Conservation (phyloP, 2,113 vertebrate genomes). For the Equus przewalskii region DNA sequence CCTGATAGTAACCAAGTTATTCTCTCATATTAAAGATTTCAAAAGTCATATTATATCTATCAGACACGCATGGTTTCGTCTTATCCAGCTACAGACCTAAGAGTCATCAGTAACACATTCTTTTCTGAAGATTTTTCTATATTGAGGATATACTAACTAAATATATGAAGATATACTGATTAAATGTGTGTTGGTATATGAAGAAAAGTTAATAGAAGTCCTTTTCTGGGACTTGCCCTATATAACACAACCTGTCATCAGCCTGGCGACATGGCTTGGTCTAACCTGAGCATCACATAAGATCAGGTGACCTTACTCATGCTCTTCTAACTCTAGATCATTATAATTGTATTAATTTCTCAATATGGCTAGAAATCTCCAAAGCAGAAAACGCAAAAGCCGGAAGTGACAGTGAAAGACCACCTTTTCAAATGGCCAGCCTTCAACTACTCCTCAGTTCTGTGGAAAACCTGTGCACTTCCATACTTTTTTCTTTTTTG, state of each 20-base stretch:
- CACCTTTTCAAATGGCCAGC: background rate
- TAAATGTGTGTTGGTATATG: background rate
- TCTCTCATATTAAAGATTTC: background rate
- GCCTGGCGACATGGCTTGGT: background rate
- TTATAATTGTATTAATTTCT: background rate
- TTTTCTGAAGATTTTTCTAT: background rate
- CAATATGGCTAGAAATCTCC: background rate
- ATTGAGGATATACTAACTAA: background rate
- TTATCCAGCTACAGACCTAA: background rate
- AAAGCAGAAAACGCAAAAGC: background rate
- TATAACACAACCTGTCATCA: background rate
- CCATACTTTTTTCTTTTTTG: background rate
- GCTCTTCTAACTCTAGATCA: background rate
- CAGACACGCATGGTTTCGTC: background rate
- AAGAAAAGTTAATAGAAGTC: background rate
- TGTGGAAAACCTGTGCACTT: background rate
- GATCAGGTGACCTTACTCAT: background rate
- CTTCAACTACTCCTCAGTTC: background rate
- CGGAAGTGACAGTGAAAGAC: background rate
- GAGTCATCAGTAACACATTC: background rate
- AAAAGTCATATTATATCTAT: background rate
- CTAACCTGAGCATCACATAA: background rate
- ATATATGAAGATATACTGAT: background rate
- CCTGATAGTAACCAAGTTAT: background rate
- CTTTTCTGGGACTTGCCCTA: background rate